Base-by-base conservation (phyloP, 1,140 invertebrate genomes). In the Plutomurus gul region DNA sequence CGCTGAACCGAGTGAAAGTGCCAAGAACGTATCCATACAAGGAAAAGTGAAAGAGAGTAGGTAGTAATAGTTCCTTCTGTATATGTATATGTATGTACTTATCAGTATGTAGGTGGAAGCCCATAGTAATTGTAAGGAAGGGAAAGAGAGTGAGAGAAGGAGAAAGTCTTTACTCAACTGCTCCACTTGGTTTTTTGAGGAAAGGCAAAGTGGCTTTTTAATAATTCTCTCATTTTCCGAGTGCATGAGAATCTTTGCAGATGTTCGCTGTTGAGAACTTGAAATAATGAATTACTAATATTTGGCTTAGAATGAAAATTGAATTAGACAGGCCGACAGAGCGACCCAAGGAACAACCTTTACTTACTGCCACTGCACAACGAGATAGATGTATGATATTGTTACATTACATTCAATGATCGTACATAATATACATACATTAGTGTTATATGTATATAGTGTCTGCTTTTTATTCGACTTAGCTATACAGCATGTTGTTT, bases 261-360 rank as follows among this genome's bases (percentile, higher is more conserved):
- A 33, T 70, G 60, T 37, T 70, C 60, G 22, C 33, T 18, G 27
- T 70, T 36, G 60, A 70, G 60, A 70, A 30, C 30, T 70, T 33
- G 27, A 70, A 70, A 70, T 70, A 70, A 70, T 70, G 60, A 70
- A 70, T 70, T 70, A 70, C 60, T 70, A 70, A 70, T 70, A 70
- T 70, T 70, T 70, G 60, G 33, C 27, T 70, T 70, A 70, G 60
- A 70, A 70, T 70, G 60, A 70, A 70, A 70, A 70, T 70, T 70
- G 60, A 70, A 70, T 70, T 37, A 70, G 60, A 33, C 47, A 51
- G 47, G 20, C 47, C 47, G 25, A 51, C 47, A n/a, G n/a, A n/a
- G n/a, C 47, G 25, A 51, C 47, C 47, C 20, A n/a, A n/a, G n/a
- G n/a, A 51, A 51, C 47, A 22, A 51, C 47, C 47, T 51, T 51